A percentile compares a stretch with the other conserved stretches of the same genome.
phyloP scores from a whole-genome alignment of 2,113 vertebrate genomes.

The Scopus umbretta region DNA sequence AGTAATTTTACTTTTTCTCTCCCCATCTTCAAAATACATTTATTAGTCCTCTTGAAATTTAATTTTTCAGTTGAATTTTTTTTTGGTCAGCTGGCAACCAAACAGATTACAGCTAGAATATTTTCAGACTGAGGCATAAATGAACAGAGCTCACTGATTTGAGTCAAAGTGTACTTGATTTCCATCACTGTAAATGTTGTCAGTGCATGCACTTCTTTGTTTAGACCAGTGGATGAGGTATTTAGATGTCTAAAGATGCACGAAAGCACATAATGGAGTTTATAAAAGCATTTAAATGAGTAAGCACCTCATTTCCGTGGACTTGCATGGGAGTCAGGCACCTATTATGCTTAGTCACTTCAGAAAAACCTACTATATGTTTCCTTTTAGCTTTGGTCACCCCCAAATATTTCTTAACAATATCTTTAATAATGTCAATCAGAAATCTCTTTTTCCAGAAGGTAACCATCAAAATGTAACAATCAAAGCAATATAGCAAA shows the following conservation, averaged over 20 bases:
- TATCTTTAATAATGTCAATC: background rate
- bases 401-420: background rate
- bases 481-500: background rate
- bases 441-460: background rate
- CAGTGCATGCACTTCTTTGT: background rate
- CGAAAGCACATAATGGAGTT: background rate
- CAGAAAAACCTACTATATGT: background rate
- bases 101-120: background rate
- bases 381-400: background rate
- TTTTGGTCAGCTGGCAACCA: slow-evolving; percentile 55
- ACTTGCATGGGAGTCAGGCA: background rate
- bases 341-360: background rate
- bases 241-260: background rate
- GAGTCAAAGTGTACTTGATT: background rate
- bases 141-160: background rate
- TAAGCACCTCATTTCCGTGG: background rate
- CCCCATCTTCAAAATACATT: slow-evolving; percentile 32
- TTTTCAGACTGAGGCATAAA: background rate
- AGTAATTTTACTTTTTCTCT: slow-evolving; percentile 42
- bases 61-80: background rate
- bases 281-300: background rate
- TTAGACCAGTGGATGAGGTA: background rate
- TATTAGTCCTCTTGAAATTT: slow-evolving; percentile 34
- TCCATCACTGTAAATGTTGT: background rate
- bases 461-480: background rate